Percentiles rank a stretch among this genome's conserved stretches.
Evolutionary conservation across 2,113 vertebrate species (phyloP).

Genomic region (Ariopsis seemanni): DNA sequence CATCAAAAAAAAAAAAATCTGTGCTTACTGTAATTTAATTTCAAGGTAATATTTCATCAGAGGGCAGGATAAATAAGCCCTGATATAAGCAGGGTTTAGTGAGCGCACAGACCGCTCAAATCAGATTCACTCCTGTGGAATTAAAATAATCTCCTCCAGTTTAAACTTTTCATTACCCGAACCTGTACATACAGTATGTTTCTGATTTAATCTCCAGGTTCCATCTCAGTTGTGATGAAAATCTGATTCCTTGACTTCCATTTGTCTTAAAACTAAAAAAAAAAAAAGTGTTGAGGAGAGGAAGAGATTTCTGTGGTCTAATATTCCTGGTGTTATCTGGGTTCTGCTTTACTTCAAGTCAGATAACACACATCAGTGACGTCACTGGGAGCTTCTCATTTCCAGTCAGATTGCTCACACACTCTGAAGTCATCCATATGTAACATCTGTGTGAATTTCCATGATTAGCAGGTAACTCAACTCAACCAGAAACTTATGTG

Average conservation of each 20-base stretch:
- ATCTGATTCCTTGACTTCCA: neutral
- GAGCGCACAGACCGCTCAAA: neutral
- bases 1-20: neutral
- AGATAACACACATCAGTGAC: neutral
- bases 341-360: constrained; percentile 2
- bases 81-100: neutral
- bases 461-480: neutral
- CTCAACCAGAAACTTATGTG: neutral
- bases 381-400: neutral
- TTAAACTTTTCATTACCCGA: constrained; percentile 39
- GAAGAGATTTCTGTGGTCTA: neutral
- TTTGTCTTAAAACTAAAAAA: neutral
- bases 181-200: constrained; percentile 23
- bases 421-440: neutral
- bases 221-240: neutral
- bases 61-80: neutral
- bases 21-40: neutral
- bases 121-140: constrained; percentile 20
- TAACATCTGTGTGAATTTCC: neutral
- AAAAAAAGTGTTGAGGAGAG: neutral
- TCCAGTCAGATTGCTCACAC: neutral
- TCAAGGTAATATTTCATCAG: constrained; percentile 3
- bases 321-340: neutral
- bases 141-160: constrained; percentile 42
- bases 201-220: constrained; percentile 23